Conservation (phyloP, 2,797 vertebrate genomes). For the Helarctos malayanus region DNA sequence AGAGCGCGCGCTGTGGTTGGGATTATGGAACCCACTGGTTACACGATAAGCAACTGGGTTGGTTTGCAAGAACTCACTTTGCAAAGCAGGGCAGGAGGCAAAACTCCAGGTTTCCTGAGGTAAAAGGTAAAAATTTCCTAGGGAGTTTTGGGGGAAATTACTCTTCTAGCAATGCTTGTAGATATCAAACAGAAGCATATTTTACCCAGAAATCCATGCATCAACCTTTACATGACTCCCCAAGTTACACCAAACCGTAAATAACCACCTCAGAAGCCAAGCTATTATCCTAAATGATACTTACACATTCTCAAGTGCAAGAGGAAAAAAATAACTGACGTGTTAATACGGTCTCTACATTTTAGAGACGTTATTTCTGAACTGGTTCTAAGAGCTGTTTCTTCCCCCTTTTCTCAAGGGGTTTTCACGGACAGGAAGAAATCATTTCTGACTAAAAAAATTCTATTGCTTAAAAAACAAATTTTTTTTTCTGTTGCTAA, state of each 20-base stretch:
- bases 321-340: background rate
- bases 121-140: slow-evolving; percentile 52
- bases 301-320: slow-evolving; percentile 38
- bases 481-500: background rate
- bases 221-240: slow-evolving; percentile 40
- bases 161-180: slow-evolving; percentile 8
- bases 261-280: slow-evolving; percentile 30
- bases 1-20: background rate
- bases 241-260: slow-evolving; percentile 45
- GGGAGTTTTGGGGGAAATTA: slow-evolving; percentile 76
- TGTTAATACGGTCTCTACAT: background rate
- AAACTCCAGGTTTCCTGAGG: slow-evolving; percentile 17
- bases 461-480: background rate
- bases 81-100: background rate
- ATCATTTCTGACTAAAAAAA: slow-evolving; percentile 23
- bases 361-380: slow-evolving; percentile 6
- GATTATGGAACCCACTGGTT: background rate
- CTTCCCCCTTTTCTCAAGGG: slow-evolving; percentile 46
- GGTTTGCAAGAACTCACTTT: background rate
- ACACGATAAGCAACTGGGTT: background rate
- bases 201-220: slow-evolving; percentile 10
- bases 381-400: background rate
- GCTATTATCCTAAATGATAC: background rate
- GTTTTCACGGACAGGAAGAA: slow-evolving; percentile 45
- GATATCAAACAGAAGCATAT: slow-evolving; percentile 61